phyloP scores from a whole-genome alignment of 2,888 invertebrate species.

The Gisinianus flammeolus region DNA sequence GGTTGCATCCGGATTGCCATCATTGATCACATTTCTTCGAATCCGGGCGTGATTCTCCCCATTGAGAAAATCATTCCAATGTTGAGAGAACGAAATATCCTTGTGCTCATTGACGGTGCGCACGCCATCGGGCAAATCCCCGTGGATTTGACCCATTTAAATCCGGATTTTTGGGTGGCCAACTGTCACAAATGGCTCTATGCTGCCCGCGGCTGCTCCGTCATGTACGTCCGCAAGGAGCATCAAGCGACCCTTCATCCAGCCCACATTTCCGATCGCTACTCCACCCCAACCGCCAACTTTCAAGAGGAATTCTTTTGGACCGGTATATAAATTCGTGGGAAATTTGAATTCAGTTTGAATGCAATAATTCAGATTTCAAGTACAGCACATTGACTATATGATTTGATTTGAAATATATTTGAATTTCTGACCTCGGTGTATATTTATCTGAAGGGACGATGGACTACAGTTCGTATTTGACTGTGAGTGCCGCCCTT shows the following conservation, averaged over 20 bases:
- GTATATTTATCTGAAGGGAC: slow-evolving; percentile 48
- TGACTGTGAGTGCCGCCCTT: slow-evolving; percentile 47
- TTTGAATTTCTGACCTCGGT: not conserved
- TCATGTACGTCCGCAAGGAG: slow-evolving; percentile 45
- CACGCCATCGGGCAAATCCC: slow-evolving; percentile 53
- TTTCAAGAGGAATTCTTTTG: slow-evolving; percentile 51
- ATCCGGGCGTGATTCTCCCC: slow-evolving; percentile 44
- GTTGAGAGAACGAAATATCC: slow-evolving; percentile 41
- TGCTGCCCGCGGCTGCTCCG: slow-evolving; percentile 41
- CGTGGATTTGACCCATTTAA: slow-evolving; percentile 41
- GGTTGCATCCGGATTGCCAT: slow-evolving; percentile 9
- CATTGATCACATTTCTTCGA: slow-evolving; percentile 35
- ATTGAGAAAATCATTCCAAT: slow-evolving; percentile 47
- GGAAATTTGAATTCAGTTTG: not conserved
- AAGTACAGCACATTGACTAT: not conserved
- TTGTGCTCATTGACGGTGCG: slow-evolving; percentile 51
- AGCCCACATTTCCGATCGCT: slow-evolving; percentile 39
- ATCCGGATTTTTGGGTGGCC: slow-evolving; percentile 50
- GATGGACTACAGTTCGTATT: slow-evolving; percentile 50
- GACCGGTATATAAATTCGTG: too few relatives aligned
- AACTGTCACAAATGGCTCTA: slow-evolving; percentile 54
- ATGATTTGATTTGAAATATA: not conserved
- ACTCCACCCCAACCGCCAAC: slow-evolving; percentile 33
- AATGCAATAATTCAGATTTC: not conserved
- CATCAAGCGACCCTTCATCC: slow-evolving; percentile 49